Base-by-base conservation (phyloP, 2,113 vertebrate genomes). In the Otis tarda region DNA sequence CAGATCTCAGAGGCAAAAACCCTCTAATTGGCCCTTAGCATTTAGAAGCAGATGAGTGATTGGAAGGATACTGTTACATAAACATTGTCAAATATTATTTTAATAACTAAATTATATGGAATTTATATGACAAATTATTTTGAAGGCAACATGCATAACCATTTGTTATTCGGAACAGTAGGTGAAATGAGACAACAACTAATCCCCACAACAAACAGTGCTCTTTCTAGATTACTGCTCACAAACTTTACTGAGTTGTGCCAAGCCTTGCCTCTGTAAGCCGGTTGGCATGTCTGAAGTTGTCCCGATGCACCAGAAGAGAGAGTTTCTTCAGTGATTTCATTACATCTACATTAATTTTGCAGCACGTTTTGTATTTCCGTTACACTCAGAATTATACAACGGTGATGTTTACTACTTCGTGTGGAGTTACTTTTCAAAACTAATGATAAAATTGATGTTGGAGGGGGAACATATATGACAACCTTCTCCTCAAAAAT, bases 31-130 rank as follows among this genome's bases (percentile, higher is more conserved):
- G 74, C 77, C 92, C 74, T 87, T 65, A 91, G 84, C 64, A 71
- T 79, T 68, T 81, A 69, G 89, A 90, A 95, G 87, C 37, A 73
- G 61, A 37, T 91, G 83, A 92, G 61, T 92, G 83, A 91, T 33
- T 92, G 83, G 77, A 50, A 96, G 86, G 81, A 79, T 69, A 87
- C 61, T 47, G n/a, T 37, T 93, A 35, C 55, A 90, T 88, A 97
- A 95, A 92, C 77, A 93, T 83, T 96, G 85, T 86, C 83, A 78
- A 68, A 83, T 74, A 83, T 24, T 91, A 78, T 87, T 83, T 94
- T 94, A 92, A 92, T 96, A 93, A 89, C 68, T 60, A 77, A 90
- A 94, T 94, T 71, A 91, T 79, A 87, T 92, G 92, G 56, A 71
- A 82, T 68, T 90, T 94, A 45, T 75, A 67, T 82, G 86, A 87